Evolutionary conservation across 2,888 invertebrate genomes (phyloP).

Genomic region (Lepidocyrtoides sp.): DNA sequence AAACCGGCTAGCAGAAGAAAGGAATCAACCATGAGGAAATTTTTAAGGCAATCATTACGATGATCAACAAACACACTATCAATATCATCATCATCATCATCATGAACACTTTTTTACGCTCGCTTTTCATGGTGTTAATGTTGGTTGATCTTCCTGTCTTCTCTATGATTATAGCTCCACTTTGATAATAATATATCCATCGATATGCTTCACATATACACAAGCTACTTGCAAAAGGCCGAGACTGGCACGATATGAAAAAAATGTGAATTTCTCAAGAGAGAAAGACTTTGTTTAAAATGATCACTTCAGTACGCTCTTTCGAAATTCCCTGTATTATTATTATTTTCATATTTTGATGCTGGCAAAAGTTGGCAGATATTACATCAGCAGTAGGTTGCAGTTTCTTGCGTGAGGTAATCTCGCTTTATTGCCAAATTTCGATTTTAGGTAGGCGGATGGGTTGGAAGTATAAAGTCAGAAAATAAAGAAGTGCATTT

Average conservation of each 20-base stretch:
- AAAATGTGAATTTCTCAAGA: slow-evolving; percentile 27
- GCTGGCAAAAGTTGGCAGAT: neutral
- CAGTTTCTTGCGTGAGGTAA: neutral
- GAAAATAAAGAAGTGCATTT: too few relatives aligned
- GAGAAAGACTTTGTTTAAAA: neutral
- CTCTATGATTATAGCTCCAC: too few relatives aligned
- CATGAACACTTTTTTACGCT: neutral
- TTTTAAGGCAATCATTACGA: slow-evolving; percentile 80
- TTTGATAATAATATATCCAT: too few relatives aligned
- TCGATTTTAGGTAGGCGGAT: too few relatives aligned
- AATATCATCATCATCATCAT: slow-evolving; percentile 49
- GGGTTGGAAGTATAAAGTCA: too few relatives aligned
- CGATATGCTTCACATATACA: too few relatives aligned
- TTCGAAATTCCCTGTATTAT: neutral
- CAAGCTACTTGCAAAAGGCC: too few relatives aligned
- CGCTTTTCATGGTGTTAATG: neutral
- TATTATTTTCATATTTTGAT: neutral
- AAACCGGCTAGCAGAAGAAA: slow-evolving; percentile 80
- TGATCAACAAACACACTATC: slow-evolving; percentile 72
- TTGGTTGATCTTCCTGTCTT: too few relatives aligned
- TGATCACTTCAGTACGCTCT: slow-evolving; percentile 22
- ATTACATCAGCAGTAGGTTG: slow-evolving; percentile 38
- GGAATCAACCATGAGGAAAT: slow-evolving; percentile 84
- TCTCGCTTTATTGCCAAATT: slow-evolving; percentile 18
- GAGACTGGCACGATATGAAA: too few relatives aligned